Percentiles rank a stretch among this genome's conserved stretches.
phyloP scores from a whole-genome alignment of 2,113 vertebrate genomes.

The Beaufortia kweichowensis region DNA sequence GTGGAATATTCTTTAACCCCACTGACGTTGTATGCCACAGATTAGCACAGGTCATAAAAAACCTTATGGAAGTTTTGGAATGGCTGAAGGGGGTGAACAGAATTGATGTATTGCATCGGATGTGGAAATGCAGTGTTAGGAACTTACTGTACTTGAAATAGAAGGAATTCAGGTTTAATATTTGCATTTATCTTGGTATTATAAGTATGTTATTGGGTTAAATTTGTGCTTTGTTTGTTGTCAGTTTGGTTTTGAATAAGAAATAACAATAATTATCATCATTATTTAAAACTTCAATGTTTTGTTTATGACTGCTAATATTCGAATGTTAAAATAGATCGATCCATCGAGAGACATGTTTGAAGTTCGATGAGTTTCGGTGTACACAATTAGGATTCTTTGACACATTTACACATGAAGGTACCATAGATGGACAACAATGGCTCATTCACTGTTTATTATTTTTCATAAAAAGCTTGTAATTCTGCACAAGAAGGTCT shows the following conservation, averaged over 20 bases:
- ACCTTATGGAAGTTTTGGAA: slow-evolving; percentile 21
- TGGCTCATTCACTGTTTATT: slow-evolving; percentile 33
- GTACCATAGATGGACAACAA: slow-evolving; percentile 6
- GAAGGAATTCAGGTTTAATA: slow-evolving; percentile 48
- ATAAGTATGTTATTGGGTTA: slow-evolving; percentile 24
- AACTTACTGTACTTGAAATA: slow-evolving; percentile 45
- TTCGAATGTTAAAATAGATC: slow-evolving; percentile 35
- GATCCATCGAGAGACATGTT: slow-evolving; percentile 5
- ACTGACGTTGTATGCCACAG: slow-evolving; percentile 46
- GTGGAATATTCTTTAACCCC: slow-evolving; percentile 35
- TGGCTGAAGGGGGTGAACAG: not conserved
- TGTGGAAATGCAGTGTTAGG: not conserved
- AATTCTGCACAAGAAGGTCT: slow-evolving; percentile 39
- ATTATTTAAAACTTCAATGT: not conserved
- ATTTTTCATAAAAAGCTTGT: slow-evolving; percentile 25
- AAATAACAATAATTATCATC: slow-evolving; percentile 25
- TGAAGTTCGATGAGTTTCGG: slow-evolving; percentile 11
- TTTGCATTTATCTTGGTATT: slow-evolving; percentile 31
- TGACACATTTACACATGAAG: slow-evolving; percentile 14
- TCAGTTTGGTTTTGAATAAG: slow-evolving; percentile 31
- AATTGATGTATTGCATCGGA: not conserved
- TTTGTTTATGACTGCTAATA: slow-evolving; percentile 32
- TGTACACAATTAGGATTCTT: slow-evolving; percentile 45
- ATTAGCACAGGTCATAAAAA: slow-evolving; percentile 46
- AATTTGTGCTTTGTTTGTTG: slow-evolving; percentile 30